Percentiles rank a stretch among this genome's conserved stretches.
These are phyloP conservation scores for Ashinkailepas kermadecensis DNA, from an alignment of 2,888 invertebrate species.

Conservation along the genomic window DNA sequence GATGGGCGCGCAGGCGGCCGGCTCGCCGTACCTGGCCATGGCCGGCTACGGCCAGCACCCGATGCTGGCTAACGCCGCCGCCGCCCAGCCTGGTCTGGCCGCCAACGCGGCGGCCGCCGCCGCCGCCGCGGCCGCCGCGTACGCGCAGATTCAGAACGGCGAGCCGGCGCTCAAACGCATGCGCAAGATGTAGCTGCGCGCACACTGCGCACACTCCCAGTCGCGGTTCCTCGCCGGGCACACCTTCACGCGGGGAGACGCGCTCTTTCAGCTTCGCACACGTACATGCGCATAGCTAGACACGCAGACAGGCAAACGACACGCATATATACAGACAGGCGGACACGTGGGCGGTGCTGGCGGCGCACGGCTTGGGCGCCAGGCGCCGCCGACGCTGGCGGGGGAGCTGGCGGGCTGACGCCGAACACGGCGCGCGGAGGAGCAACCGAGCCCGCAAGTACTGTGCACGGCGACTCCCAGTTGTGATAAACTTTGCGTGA, in stretches of 20 bases:
- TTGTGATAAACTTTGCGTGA: background rate
- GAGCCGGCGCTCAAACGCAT: conserved; percentile 11
- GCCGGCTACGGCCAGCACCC: conserved; percentile 33
- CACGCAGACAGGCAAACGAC: no score
- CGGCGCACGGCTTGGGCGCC: conserved; percentile 15
- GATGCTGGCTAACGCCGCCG: conserved; percentile 32
- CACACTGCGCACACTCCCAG: no score
- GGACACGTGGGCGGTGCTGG: conserved; percentile 23
- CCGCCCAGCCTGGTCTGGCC: conserved; percentile 35
- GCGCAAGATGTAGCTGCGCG: conserved; percentile 29
- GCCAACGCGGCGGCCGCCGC: conserved; percentile 37
- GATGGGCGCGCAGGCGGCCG: conserved; percentile 27
- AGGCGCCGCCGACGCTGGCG: background rate
- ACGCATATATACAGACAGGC: no score
- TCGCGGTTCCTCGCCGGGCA: conserved; percentile 23
- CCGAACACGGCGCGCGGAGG: no score
- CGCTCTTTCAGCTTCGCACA: conserved; percentile 30
- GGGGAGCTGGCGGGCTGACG: no score
- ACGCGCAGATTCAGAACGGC: conserved; percentile 24
- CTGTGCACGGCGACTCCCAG: background rate
- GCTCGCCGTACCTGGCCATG: conserved; percentile 35
- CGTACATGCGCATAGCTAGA: no score
- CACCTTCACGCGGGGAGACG: conserved; percentile 16
- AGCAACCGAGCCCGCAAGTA: no score
- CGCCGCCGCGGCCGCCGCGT: conserved; percentile 38